These are phyloP conservation scores for Melipona bicolor DNA, from an alignment of 2,888 invertebrate genomes.

Conservation along the genomic window DNA sequence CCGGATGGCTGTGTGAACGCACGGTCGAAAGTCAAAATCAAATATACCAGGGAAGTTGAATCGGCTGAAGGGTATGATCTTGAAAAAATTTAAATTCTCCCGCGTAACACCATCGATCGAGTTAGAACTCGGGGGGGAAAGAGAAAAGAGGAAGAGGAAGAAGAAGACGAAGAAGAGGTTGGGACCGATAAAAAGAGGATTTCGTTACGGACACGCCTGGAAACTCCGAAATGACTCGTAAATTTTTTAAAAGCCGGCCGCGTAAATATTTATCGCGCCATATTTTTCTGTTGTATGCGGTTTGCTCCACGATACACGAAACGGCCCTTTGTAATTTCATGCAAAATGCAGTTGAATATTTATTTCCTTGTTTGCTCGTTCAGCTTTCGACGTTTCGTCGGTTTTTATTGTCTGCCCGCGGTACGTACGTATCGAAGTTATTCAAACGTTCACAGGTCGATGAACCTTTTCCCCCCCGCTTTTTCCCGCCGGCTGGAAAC, in stretches of 20 bases:
- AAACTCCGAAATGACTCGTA: constrained; percentile 38
- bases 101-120: constrained; percentile 63
- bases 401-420: constrained; percentile 1
- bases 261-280: constrained; percentile 47
- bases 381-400: constrained; percentile 36
- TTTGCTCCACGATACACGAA: constrained; percentile 5
- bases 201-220: constrained; percentile 23
- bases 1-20: constrained; percentile 12
- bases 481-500: not conserved
- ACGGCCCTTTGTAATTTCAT: constrained; percentile 44
- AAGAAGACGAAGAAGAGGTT: not conserved
- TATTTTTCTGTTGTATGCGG: constrained; percentile 39
- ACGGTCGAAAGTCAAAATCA: constrained; percentile 55
- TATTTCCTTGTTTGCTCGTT: constrained; percentile 37
- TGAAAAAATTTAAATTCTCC: constrained; percentile 43
- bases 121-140: constrained; percentile 29
- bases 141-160: not conserved
- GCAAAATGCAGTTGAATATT: constrained; percentile 44
- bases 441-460: constrained; percentile 27
- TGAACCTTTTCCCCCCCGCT: not conserved
- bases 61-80: constrained; percentile 47
- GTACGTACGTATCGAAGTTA: constrained; percentile 19
- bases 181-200: constrained; percentile 5
- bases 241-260: constrained; percentile 37
- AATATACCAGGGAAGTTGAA: constrained; percentile 71